These are phyloP conservation scores for Galagoides demidoff DNA, from an alignment of 2,797 vertebrate genomes.

Conservation along the genomic window DNA sequence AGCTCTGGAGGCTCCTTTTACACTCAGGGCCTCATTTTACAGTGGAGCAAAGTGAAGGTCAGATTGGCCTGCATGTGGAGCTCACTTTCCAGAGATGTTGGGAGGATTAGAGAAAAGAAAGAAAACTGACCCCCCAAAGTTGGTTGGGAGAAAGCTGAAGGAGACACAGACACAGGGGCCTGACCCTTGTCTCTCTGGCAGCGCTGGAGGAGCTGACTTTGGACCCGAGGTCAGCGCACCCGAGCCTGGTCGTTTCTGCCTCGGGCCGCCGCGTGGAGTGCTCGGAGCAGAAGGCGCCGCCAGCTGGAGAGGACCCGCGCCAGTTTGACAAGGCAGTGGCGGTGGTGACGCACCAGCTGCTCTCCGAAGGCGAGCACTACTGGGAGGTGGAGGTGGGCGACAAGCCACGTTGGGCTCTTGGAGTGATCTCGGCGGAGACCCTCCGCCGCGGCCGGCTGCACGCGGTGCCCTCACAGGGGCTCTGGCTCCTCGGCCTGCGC, in stretches of 20 bases:
- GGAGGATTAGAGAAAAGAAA: neutral
- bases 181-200: neutral
- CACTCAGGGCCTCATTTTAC: neutral
- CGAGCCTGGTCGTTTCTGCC: conserved; percentile 81
- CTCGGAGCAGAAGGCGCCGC: conserved; percentile 80
- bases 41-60: neutral
- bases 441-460: conserved; percentile 84
- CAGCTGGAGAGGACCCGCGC: conserved; percentile 75
- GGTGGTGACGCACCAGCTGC: conserved; percentile 81
- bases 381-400: conserved; percentile 87
- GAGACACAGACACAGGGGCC: neutral
- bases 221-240: conserved; percentile 84
- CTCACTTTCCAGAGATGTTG: neutral
- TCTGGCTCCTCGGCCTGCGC: conserved; percentile 84
- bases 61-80: neutral
- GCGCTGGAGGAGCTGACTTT: conserved; percentile 82
- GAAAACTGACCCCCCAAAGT: neutral
- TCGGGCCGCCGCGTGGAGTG: conserved; percentile 82
- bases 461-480: conserved; percentile 81
- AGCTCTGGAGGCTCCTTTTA: neutral
- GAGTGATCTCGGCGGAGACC: conserved; percentile 79
- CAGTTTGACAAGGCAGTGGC: conserved; percentile 86
- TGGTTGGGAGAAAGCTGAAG: neutral
- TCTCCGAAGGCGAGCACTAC: conserved; percentile 84
- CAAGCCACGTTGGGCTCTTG: conserved; percentile 85